Evolutionary conservation across 92 coral and sea anemone genomes (phyloP), one percentile per base, ranked within the genome.

Genomic region (Siderastrea radians): DNA sequence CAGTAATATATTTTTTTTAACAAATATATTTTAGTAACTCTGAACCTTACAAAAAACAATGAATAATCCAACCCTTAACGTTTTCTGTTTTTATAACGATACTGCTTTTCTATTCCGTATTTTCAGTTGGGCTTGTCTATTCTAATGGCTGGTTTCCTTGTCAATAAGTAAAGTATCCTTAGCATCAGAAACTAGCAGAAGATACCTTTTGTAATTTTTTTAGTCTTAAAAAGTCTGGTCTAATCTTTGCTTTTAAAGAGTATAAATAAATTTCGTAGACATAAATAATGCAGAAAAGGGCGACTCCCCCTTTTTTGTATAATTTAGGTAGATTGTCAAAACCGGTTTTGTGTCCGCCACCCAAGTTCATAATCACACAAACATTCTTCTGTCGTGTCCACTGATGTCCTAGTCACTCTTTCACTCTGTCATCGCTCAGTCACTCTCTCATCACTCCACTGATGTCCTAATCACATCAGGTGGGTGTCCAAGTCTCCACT

Each of bases 231-330:
- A 15, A 47, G 2, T 47, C 49, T 1, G 61, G 16, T 7, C 38
- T 66, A 12, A 67, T 50, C 50, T 49, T 50, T 46, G 38, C 38
- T 11, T n/a, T 50, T 55, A 8, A 80, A 50, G 66, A 49, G n/a
- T 82, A 82, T 82, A 82, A 82, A 82, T 82, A 82, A 69, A 69
- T 38, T 80, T 55, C 65, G 47, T 44, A 57, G 64, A 70, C 66
- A 82, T 82, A 82, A 82, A 82, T 82, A 82, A 82, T 19, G 64
- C 67, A 54, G 63, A 54, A 57, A 75, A 44, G 51, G 66, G 66
- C 19, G 51, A 82, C 67, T 6, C 46, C 47, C 50, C 52, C 74
- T 46, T 53, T 57, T 45, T 19, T 73, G n/a, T 46, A 66, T 80
- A 80, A 80, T 43, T 80, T 80, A 80, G 74, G 49, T 48, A 80